Evolutionary conservation across 2,113 vertebrate genomes (phyloP).

Genomic region (Fulmarus glacialis): DNA sequence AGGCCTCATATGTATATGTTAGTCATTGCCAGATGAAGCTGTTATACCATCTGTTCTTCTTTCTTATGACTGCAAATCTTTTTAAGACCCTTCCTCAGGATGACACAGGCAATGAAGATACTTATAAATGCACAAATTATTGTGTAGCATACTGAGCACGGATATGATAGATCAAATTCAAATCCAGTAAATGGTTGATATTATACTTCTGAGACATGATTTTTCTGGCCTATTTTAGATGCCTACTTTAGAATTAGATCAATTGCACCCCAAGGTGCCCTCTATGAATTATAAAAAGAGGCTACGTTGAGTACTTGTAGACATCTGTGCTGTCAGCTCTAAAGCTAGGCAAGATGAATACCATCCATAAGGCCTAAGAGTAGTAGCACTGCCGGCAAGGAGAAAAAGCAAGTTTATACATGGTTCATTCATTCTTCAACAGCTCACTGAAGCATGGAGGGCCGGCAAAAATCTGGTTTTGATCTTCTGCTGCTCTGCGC

Average conservation of each 20-base stretch:
- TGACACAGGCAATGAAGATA: conserved; percentile 45
- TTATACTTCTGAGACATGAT: conserved; percentile 31
- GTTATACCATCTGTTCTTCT: conserved; percentile 64
- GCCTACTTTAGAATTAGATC: conserved; percentile 25
- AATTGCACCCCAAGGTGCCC: conserved; percentile 46
- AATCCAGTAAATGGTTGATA: conserved; percentile 12
- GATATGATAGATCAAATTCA: conserved; percentile 26
- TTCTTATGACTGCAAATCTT: conserved; percentile 64
- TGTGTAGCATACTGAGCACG: conserved; percentile 4
- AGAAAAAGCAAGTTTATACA: not conserved
- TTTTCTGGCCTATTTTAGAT: conserved; percentile 25
- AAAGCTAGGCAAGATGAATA: conserved; percentile 49
- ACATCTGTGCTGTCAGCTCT: conserved; percentile 51
- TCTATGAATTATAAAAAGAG: conserved; percentile 44
- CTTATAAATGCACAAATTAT: conserved; percentile 49
- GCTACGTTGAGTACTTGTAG: not conserved
- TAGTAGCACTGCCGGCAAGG: conserved; percentile 14
- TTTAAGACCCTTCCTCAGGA: conserved; percentile 64
- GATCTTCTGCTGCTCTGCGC: not conserved
- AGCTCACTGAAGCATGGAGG: not conserved
- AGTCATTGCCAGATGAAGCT: conserved; percentile 68
- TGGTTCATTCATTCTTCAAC: not conserved
- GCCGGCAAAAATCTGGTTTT: not conserved
- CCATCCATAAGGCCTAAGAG: conserved; percentile 44
- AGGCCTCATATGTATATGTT: conserved; percentile 40